phyloP scores from a whole-genome alignment of 1,140 invertebrate species.

The Chironomus tepperi region DNA sequence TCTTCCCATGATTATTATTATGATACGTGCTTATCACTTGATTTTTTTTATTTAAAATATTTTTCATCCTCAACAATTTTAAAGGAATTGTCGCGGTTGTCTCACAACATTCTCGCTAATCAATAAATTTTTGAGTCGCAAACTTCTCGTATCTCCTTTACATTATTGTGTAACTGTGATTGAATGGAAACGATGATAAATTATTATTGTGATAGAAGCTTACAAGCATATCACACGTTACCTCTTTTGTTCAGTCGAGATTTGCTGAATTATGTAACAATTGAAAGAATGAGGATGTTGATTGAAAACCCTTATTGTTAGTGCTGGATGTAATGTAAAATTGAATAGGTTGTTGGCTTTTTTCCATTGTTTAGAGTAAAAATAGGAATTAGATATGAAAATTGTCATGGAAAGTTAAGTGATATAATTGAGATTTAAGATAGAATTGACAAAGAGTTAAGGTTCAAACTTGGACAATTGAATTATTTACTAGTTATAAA shows the following conservation, averaged over 20 bases:
- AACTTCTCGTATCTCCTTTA: neutral
- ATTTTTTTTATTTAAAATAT: neutral
- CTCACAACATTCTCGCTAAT: neutral
- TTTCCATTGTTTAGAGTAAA: too few relatives aligned
- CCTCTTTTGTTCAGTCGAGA: neutral
- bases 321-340: too few relatives aligned
- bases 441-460: too few relatives aligned
- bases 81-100: conserved; percentile 20
- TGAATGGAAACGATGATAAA: neutral
- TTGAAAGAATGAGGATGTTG: neutral
- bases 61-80: conserved; percentile 15
- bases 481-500: too few relatives aligned
- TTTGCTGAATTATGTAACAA: neutral
- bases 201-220: conserved; percentile 22
- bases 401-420: too few relatives aligned
- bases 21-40: neutral
- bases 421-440: too few relatives aligned
- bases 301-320: neutral
- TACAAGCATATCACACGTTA: neutral
- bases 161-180: neutral
- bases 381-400: too few relatives aligned
- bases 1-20: conserved; percentile 16
- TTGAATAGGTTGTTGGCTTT: too few relatives aligned
- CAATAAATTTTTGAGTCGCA: neutral
- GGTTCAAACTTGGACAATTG: too few relatives aligned